These are phyloP conservation scores for Melinaea menophilus DNA, from an alignment of 2,888 invertebrate genomes.

Conservation along the genomic window DNA sequence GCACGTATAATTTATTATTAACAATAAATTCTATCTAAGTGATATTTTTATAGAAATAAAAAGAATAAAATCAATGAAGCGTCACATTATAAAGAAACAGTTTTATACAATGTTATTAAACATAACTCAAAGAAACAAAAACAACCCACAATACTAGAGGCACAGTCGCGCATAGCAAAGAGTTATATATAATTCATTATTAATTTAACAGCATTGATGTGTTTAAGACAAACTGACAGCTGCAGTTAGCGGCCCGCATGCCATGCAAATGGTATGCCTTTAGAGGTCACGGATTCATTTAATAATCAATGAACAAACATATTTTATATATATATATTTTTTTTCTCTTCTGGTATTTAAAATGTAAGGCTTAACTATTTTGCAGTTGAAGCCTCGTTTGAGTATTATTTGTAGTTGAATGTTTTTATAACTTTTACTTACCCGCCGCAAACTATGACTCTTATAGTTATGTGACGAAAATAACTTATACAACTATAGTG, in stretches of 20 bases:
- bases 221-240: slow-evolving; percentile 32
- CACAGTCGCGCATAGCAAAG: background rate
- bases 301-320: too few relatives aligned
- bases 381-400: too few relatives aligned
- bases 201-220: slow-evolving; percentile 12
- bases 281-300: too few relatives aligned
- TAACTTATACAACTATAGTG: background rate
- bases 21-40: too few relatives aligned
- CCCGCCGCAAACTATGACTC: background rate
- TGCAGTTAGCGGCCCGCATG: slow-evolving; percentile 27
- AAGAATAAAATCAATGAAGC: slow-evolving; percentile 1
- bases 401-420: slow-evolving; percentile 5
- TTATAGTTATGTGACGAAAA: slow-evolving; percentile 3
- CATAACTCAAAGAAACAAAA: background rate
- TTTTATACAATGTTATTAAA: slow-evolving; percentile 2
- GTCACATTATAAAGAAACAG: background rate
- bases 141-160: background rate
- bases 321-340: too few relatives aligned
- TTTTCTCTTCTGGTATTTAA: too few relatives aligned
- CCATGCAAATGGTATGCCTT: slow-evolving; percentile 17
- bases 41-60: background rate
- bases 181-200: background rate
- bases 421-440: slow-evolving; percentile 3
- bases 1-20: too few relatives aligned
- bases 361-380: too few relatives aligned